These are phyloP conservation scores for Petrocephalus microphthalmus DNA, from an alignment of 2,113 vertebrate species.

Conservation along the genomic window DNA sequence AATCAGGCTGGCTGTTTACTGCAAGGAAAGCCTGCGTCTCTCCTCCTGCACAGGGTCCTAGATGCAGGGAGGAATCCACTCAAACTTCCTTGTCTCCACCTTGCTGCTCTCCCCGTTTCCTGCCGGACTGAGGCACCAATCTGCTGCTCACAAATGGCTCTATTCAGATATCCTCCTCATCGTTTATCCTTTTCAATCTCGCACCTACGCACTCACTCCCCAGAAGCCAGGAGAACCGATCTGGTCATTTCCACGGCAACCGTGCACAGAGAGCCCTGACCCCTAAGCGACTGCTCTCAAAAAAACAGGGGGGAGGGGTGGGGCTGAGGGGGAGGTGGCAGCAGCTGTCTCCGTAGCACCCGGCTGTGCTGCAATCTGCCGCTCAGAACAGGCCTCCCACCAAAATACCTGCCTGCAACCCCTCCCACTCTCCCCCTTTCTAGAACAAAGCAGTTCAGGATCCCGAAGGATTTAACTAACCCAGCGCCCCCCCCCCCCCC, in stretches of 20 bases:
- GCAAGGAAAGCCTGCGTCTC: not conserved
- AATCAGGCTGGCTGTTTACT: not conserved
- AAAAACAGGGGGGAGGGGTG: not conserved
- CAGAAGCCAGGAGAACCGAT: not conserved
- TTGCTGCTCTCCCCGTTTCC: not conserved
- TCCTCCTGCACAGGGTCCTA: not conserved
- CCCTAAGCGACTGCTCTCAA: not conserved
- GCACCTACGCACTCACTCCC: not conserved
- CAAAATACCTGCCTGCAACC: constrained; percentile 1
- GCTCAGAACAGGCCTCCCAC: not conserved
- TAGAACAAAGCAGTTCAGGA: constrained; percentile 9
- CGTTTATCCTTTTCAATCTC: not conserved
- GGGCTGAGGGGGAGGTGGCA: not conserved
- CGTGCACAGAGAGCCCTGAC: not conserved
- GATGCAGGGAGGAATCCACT: not conserved
- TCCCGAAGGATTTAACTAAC: not conserved
- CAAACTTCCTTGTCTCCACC: not conserved
- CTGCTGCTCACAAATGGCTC: not conserved
- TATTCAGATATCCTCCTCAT: not conserved
- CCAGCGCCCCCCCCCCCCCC: not conserved
- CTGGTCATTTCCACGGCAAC: constrained; percentile 4
- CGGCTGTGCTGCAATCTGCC: constrained; percentile 14
- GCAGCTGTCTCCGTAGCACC: constrained; percentile 14
- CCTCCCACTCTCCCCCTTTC: not conserved
- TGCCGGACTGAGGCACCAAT: not conserved